Conservation (phyloP, 2,888 invertebrate species). For the Metacarcinus magister region DNA sequence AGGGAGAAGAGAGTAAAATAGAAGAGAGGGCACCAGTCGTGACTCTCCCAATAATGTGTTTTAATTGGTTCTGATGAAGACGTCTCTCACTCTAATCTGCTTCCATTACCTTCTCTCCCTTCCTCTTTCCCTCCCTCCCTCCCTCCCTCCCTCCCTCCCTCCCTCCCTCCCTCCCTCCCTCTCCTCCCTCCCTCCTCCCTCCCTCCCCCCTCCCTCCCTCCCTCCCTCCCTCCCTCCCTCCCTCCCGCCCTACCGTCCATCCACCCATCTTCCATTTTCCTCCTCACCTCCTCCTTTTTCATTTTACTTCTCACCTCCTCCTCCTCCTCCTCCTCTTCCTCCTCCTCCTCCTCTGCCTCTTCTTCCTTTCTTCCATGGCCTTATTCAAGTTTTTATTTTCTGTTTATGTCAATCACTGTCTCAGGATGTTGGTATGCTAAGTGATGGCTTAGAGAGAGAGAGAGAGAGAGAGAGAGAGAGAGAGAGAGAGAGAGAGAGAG, state of each 20-base stretch:
- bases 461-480: slow-evolving; percentile 35
- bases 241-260: not conserved
- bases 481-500: slow-evolving; percentile 39
- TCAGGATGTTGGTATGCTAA: not conserved
- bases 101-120: not conserved
- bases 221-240: not conserved
- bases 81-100: slow-evolving; percentile 18
- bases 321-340: not conserved
- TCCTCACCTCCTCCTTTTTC: not conserved
- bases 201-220: not conserved
- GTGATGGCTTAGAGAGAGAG: not conserved
- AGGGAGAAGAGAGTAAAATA: not conserved
- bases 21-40: not conserved
- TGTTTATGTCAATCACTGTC: slow-evolving; percentile 7
- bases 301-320: no score
- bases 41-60: slow-evolving; percentile 34
- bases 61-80: slow-evolving; percentile 34
- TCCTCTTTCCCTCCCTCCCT: not conserved
- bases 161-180: not conserved
- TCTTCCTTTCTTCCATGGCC: not conserved
- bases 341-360: not conserved
- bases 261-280: not conserved
- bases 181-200: not conserved
- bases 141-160: not conserved
- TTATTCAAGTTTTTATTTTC: not conserved